Evolutionary conservation across 2,797 vertebrate species (phyloP), one percentile per base, ranked within the genome.

Genomic region (Poeciliopsis infans): DNA sequence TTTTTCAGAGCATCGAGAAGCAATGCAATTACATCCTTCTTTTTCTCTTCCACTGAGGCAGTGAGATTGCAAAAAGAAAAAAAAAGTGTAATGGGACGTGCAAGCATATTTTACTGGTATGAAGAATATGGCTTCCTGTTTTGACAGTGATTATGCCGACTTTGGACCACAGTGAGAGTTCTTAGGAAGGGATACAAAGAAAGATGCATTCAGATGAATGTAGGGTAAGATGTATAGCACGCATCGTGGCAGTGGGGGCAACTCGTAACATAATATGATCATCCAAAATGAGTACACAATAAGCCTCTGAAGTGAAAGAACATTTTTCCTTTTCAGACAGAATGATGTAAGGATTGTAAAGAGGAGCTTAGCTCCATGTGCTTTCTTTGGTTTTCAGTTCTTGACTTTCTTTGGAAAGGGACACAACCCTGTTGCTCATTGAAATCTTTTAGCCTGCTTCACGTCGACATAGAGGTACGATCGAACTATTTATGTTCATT

Each of bases 21-120:
- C 20, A 47, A 20, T 55, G 49, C 13, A 57, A 0, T n/a, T 53
- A 61, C 74, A 74, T 8, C 46, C 11, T 51, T 43, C 1, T 0
- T n/a, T 39, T 2, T 12, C n/a, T 31, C 16, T 77, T 68, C 25
- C 4, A 25, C 3, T 31, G 43, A 33, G 61, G n/a, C 51, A 20
- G 71, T 49, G 41, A 74, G 13, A 51, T 74, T 70, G 25, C n/a
- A 11, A 76, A 76, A 68, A 41, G 47, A 16, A n/a, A 72, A 73
- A 15, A 23, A 10, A 2, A 5, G 7, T 70, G 33, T 2, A 13
- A 36, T 15, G 2, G 43, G 23, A 59, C 2, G 10, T 61, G 28
- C 12, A 45, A n/a, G 23, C 68, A 45, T 45, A 41, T 28, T 70
- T 45, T 12, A 25, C 64, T 68, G 64, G 11, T 13, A n/a, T 7